These are phyloP conservation scores for Apis cerana DNA, from an alignment of 1,140 invertebrate species.

Conservation along the genomic window DNA sequence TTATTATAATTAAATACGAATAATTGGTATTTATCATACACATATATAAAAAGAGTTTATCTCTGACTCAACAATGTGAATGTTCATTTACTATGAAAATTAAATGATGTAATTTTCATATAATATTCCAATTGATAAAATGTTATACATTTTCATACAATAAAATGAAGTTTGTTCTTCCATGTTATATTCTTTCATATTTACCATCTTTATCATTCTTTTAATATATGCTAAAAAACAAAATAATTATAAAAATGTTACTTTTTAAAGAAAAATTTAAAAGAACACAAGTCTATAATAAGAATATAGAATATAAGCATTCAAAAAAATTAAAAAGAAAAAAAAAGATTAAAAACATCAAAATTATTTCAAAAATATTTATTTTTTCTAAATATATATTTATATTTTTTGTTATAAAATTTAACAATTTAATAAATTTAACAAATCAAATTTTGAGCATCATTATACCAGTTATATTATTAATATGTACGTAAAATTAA, in stretches of 20 bases:
- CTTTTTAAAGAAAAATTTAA: not conserved
- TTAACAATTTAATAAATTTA: not conserved
- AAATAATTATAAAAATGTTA: not conserved
- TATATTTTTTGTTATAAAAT: not conserved
- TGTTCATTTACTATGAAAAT: constrained; percentile 15
- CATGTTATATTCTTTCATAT: not conserved
- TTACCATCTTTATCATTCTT: not conserved
- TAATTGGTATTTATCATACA: not conserved
- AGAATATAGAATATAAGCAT: not conserved
- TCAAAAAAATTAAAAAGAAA: not conserved
- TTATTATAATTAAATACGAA: constrained; percentile 53
- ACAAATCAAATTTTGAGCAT: not conserved
- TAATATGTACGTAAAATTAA: not conserved
- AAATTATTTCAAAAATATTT: not conserved
- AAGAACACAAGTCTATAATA: not conserved
- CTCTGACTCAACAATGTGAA: constrained; percentile 37
- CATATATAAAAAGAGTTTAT: constrained; percentile 44
- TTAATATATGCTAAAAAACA: not conserved
- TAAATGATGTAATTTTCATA: constrained; percentile 39
- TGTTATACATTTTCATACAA: constrained; percentile 60
- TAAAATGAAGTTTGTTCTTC: constrained; percentile 54
- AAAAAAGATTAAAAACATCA: not conserved
- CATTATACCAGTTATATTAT: not conserved
- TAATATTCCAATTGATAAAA: constrained; percentile 49
- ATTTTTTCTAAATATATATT: not conserved